Evolutionary conservation across 2,888 invertebrate species (phyloP), one percentile per base, ranked within the genome.

Genomic region (Formica aserva): DNA sequence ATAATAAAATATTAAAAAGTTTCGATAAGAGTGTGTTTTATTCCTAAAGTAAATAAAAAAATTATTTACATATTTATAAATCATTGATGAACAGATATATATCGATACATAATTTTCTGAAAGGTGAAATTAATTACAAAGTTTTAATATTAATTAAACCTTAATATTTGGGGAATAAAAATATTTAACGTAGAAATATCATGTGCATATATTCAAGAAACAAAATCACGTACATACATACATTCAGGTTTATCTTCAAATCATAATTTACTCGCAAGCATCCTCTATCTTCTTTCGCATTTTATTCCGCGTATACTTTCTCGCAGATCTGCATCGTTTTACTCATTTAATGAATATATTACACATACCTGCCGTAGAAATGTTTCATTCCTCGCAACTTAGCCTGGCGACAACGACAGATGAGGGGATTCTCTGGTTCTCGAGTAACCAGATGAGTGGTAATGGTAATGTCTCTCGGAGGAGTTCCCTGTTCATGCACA

Each of bases 381-480:
- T 60, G 78, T 72, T 80, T 80, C 72, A 60, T 71, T 71, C 78
- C 32, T 57, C 60, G 72, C 72, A 60, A 80, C 78, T 80, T 80
- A 48, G 72, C 45, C 72, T 60, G 72, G 35, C 72, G 78, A 80
- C 78, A 80, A 80, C 78, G 78, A 80, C 78, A 80, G 78, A 80
- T 80, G 72, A 72, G 45, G 22, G 82, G 76, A 82, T 83, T 84
- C 75, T 66, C 65, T 62, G 66, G 60, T 60, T 76, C 72, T 77
- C 80, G 72, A 82, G 75, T 80, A 83, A 80, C 52, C 81, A 81
- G 83, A 81, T 71, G 81, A 83, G 83, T 80, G 83, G 83, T 81
- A 83, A 83, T 83, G 71, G 81, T 80, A 80, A 80, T 80, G 83
- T 83, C 65, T 74, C 83, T 74, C 83, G 63, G 45, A 52, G 83